Conservation (phyloP, 2,797 vertebrate species). For the Spheniscus humboldti region DNA sequence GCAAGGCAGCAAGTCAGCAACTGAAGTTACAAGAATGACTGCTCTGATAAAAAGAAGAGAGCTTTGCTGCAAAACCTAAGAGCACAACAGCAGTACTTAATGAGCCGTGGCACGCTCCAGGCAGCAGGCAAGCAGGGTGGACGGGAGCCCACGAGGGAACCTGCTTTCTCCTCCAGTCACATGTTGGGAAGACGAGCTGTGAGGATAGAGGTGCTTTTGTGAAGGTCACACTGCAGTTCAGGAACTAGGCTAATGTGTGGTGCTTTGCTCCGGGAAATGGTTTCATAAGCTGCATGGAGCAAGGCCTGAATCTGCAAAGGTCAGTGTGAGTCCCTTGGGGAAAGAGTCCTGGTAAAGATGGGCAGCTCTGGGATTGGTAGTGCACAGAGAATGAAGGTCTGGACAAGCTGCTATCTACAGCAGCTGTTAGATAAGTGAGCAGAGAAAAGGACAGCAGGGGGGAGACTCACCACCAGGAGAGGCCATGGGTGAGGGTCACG, state of each 20-base stretch:
- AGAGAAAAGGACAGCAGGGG: background rate
- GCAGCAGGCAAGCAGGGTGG: background rate
- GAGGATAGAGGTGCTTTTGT: background rate
- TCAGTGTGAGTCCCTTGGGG: background rate
- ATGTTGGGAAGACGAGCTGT: background rate
- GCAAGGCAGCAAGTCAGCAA: background rate
- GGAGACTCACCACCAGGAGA: background rate
- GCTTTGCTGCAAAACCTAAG: background rate
- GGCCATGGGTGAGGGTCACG: background rate
- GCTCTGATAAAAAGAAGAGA: background rate
- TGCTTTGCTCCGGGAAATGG: background rate
- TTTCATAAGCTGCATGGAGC: background rate
- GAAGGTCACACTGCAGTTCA: background rate
- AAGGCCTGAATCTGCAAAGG: background rate
- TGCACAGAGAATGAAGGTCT: background rate
- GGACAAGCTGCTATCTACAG: background rate
- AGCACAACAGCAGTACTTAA: background rate
- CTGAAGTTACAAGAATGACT: background rate
- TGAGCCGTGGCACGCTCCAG: background rate
- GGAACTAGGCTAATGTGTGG: background rate
- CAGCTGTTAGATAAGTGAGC: background rate
- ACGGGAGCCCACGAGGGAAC: rapidly evolving
- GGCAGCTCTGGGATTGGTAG: background rate
- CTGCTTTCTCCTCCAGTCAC: background rate
- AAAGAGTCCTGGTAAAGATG: background rate